Evolutionary conservation across 2,888 invertebrate genomes (phyloP).

Genomic region (Halictus quadricinctus): DNA sequence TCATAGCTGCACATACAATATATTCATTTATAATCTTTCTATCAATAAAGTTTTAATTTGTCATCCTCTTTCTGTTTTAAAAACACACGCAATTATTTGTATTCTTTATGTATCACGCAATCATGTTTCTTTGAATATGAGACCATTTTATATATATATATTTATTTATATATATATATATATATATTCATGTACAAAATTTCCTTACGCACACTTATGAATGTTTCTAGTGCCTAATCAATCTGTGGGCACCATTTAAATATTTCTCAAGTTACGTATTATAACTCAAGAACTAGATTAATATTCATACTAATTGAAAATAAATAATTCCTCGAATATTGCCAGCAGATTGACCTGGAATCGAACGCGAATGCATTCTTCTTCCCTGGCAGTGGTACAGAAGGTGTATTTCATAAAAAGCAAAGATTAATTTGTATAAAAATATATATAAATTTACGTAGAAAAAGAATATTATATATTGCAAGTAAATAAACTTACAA

Average conservation of each 20-base stretch:
- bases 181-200: conserved; percentile 44
- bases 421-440: conserved; percentile 73
- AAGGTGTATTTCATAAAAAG: conserved; percentile 67
- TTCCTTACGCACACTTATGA: conserved; percentile 47
- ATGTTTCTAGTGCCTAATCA: conserved; percentile 41
- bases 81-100: conserved; percentile 53
- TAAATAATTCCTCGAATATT: conserved; percentile 70
- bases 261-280: conserved; percentile 38
- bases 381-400: conserved; percentile 65
- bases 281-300: conserved; percentile 46
- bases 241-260: conserved; percentile 58
- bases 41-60: conserved; percentile 57
- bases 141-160: conserved; percentile 42
- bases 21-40: conserved; percentile 40
- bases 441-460: conserved; percentile 74
- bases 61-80: conserved; percentile 50
- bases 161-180: conserved; percentile 15
- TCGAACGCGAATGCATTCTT: conserved; percentile 60
- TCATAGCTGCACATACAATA: conserved; percentile 55
- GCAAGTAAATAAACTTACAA: conserved; percentile 71
- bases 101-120: conserved; percentile 61
- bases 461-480: conserved; percentile 74
- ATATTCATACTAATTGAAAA: conserved; percentile 69
- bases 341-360: conserved; percentile 71
- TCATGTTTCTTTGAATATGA: conserved; percentile 53